Conservation (phyloP, 1,140 invertebrate genomes). For the Homarus americanus region DNA sequence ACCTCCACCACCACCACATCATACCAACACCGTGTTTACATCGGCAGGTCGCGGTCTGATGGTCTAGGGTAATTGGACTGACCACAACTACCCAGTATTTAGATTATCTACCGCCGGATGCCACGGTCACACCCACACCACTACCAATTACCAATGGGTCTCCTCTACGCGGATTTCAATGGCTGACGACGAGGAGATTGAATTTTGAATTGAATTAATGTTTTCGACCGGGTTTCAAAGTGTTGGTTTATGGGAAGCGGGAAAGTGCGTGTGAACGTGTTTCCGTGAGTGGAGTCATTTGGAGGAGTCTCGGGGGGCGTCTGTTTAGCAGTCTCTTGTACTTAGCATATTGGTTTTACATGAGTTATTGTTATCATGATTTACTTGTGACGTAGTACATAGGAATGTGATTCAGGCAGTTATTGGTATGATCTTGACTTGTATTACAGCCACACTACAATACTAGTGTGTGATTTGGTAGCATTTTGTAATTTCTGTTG, state of each 20-base stretch:
- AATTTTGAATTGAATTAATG: constrained; percentile 29
- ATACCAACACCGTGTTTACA: neutral
- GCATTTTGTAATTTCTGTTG: too few relatives aligned
- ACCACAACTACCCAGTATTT: constrained; percentile 51
- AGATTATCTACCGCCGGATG: constrained; percentile 22
- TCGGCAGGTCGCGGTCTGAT: neutral
- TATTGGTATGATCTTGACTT: too few relatives aligned
- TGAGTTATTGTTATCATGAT: too few relatives aligned
- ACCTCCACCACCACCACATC: neutral
- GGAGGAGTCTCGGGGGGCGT: too few relatives aligned
- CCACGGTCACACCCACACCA: neutral
- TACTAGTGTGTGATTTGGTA: too few relatives aligned
- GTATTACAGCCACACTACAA: too few relatives aligned
- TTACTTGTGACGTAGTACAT: too few relatives aligned
- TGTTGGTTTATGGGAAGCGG: neutral
- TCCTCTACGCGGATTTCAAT: constrained; percentile 1
- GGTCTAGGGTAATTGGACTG: constrained; percentile 18
- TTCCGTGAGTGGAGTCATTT: too few relatives aligned
- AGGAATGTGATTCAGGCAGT: too few relatives aligned
- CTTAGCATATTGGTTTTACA: too few relatives aligned
- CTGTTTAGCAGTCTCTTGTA: too few relatives aligned
- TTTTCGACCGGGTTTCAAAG: neutral
- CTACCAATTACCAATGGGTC: constrained; percentile 49
- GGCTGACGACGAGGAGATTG: constrained; percentile 7
- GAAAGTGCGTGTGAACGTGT: neutral